phyloP scores from a whole-genome alignment of 2,797 vertebrate genomes.

The Leptatherina wallacei region DNA sequence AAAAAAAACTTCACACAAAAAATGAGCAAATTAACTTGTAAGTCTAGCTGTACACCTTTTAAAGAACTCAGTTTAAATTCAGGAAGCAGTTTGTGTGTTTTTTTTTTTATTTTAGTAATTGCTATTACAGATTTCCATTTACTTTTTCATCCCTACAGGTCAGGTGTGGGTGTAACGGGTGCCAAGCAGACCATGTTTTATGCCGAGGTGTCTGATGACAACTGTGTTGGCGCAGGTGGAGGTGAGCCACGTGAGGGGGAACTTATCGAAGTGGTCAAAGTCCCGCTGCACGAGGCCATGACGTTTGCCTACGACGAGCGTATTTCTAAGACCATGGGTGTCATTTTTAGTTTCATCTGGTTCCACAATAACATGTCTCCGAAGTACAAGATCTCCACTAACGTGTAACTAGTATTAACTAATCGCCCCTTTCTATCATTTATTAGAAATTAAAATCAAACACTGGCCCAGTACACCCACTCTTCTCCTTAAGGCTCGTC shows the following conservation, averaged over 20 bases:
- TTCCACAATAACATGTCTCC: constrained; percentile 91
- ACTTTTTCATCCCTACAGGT: constrained; percentile 72
- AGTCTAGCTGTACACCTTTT: neutral
- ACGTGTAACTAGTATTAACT: constrained; percentile 78
- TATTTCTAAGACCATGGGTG: constrained; percentile 90
- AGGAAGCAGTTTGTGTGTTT: neutral
- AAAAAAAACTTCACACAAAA: too few relatives aligned
- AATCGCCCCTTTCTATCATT: constrained; percentile 47
- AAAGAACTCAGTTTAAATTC: neutral
- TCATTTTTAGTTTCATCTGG: constrained; percentile 94
- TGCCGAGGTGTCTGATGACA: constrained; percentile 91
- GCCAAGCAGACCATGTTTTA: constrained; percentile 95
- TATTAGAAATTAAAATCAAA: constrained; percentile 61
- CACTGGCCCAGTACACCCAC: constrained; percentile 65
- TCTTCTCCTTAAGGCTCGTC: constrained; percentile 53
- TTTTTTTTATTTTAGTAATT: neutral
- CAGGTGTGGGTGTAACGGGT: constrained; percentile 90
- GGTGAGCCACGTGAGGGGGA: constrained; percentile 90
- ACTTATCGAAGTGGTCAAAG: constrained; percentile 91
- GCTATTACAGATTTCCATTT: neutral
- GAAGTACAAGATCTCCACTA: constrained; percentile 89
- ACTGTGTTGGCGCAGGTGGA: constrained; percentile 86
- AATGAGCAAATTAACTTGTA: neutral
- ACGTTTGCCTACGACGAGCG: constrained; percentile 88
- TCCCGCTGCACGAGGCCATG: constrained; percentile 90